Evolutionary conservation across 1,140 invertebrate species (phyloP).

Genomic region (Achatina immaculata): DNA sequence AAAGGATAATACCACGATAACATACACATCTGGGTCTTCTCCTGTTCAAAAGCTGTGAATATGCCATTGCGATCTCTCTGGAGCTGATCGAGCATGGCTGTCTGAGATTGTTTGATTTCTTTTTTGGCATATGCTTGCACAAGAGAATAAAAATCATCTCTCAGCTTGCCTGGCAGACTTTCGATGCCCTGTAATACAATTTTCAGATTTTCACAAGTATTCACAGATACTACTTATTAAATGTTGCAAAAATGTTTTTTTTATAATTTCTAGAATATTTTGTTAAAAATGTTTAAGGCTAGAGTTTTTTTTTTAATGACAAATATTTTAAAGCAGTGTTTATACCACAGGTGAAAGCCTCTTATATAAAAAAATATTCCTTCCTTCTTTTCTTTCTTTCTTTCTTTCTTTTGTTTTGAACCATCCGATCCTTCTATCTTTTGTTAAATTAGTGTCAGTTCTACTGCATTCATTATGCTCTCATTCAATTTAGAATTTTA

Average conservation of each 20-base stretch:
- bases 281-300: not conserved
- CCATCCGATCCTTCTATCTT: too few relatives aligned
- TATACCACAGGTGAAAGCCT: too few relatives aligned
- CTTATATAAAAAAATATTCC: too few relatives aligned
- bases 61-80: constrained; percentile 13
- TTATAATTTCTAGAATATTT: not conserved
- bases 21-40: constrained; percentile 23
- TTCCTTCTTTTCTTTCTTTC: too few relatives aligned
- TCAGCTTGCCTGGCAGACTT: constrained; percentile 27
- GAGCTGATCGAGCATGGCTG: constrained; percentile 22
- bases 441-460: too few relatives aligned
- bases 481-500: too few relatives aligned
- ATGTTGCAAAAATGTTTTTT: not conserved
- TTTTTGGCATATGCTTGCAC: constrained; percentile 1
- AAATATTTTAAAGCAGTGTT: not conserved
- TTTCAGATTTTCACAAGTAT: too few relatives aligned
- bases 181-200: constrained; percentile 19
- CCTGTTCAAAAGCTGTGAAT: not conserved
- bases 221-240: too few relatives aligned
- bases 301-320: not conserved
- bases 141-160: constrained; percentile 30
- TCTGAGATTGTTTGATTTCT: constrained; percentile 16
- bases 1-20: too few relatives aligned
- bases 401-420: too few relatives aligned
- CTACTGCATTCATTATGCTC: too few relatives aligned